Conservation (phyloP, 2,113 vertebrate genomes). For the Rhinolophus ferrumequinum region DNA sequence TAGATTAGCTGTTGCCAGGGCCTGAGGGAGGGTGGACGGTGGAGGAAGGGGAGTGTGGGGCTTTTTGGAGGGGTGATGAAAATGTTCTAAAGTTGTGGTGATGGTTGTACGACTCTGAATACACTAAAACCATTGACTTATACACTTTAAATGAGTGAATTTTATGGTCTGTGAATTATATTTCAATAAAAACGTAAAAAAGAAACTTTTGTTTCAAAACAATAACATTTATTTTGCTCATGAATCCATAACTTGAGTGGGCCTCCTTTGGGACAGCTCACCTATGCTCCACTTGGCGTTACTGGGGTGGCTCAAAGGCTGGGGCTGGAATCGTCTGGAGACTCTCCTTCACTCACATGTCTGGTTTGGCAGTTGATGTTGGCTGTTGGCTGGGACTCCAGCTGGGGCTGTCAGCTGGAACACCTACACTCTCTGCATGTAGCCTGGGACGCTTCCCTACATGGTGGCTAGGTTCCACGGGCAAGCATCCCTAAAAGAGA, state of each 20-base stretch:
- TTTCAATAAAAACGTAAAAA: conserved; percentile 58
- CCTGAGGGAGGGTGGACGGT: no score
- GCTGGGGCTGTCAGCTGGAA: neutral
- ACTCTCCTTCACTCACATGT: neutral
- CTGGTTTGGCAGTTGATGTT: neutral
- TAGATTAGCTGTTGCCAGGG: neutral
- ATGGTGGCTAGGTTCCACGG: neutral
- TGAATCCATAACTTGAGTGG: neutral
- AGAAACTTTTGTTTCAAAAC: conserved; percentile 48
- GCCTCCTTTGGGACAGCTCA: neutral
- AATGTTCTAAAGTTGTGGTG: neutral
- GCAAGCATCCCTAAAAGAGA: neutral
- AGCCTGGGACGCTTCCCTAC: neutral
- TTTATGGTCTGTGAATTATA: conserved; percentile 52
- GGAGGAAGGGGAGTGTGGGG: neutral
- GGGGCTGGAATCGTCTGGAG: neutral
- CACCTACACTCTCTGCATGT: neutral
- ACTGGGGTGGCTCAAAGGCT: neutral
- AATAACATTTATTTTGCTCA: conserved; percentile 20
- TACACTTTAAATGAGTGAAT: conserved; percentile 8
- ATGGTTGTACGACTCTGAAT: neutral
- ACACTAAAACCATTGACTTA: conserved; percentile 24
- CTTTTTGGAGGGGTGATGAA: neutral
- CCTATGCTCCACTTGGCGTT: conserved; percentile 24
- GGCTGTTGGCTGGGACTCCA: neutral